Conservation (phyloP, 2,888 invertebrate species). For the Drosophila vallismaia region DNA sequence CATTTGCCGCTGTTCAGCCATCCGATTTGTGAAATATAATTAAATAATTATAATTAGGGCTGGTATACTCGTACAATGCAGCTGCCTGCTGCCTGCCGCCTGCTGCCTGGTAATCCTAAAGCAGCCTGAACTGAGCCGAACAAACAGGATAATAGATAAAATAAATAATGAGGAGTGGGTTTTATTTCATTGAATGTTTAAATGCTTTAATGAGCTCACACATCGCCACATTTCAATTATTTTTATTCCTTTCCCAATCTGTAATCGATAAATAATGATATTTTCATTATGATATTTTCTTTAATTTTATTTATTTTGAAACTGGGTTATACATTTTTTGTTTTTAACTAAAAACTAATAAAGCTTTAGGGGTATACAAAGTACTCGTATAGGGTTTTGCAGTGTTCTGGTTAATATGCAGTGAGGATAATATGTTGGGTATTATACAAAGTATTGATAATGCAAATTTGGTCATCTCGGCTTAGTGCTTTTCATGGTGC, state of each 20-base stretch:
- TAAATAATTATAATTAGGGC: slow-evolving; percentile 14
- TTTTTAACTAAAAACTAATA: background rate
- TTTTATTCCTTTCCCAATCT: too few relatives aligned
- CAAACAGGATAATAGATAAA: background rate
- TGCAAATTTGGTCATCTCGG: background rate
- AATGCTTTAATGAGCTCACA: background rate
- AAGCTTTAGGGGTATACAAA: background rate
- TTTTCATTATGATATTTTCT: too few relatives aligned
- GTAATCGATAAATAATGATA: too few relatives aligned
- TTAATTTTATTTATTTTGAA: background rate
- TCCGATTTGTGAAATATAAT: slow-evolving; percentile 11
- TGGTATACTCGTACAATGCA: background rate
- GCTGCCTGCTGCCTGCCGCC: too few relatives aligned
- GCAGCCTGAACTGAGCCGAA: background rate
- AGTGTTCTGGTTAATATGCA: background rate
- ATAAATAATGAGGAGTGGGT: background rate
- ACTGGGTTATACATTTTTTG: background rate
- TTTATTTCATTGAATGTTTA: background rate
- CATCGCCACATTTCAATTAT: too few relatives aligned
- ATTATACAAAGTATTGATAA: background rate
- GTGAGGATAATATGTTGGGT: background rate
- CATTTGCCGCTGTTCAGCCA: slow-evolving; percentile 10
- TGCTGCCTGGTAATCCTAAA: background rate
- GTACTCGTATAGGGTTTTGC: background rate
- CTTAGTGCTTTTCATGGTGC: background rate